Conservation (phyloP, 2,113 vertebrate species). For the Hemicordylus capensis region DNA sequence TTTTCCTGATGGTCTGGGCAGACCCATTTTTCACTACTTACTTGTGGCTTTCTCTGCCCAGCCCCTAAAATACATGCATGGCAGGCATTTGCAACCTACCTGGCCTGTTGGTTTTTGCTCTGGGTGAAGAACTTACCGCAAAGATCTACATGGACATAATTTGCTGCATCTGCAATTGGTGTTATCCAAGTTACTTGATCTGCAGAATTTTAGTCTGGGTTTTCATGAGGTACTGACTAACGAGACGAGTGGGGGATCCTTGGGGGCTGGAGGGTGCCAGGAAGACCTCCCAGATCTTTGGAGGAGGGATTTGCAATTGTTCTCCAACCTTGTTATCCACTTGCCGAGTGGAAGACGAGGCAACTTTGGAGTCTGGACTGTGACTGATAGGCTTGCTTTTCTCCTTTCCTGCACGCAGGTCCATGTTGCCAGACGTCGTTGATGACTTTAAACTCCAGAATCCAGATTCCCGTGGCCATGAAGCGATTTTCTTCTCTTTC, state of each 20-base stretch:
- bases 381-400: background rate
- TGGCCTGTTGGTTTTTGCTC: too few relatives aligned
- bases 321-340: background rate
- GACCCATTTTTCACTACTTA: background rate
- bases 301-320: background rate
- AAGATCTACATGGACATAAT: background rate
- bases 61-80: background rate
- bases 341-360: background rate
- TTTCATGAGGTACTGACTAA: too few relatives aligned
- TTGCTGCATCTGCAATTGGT: background rate
- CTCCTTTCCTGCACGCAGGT: constrained; percentile 72
- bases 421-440: constrained; percentile 93
- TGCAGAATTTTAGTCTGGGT: too few relatives aligned
- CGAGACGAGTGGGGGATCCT: too few relatives aligned
- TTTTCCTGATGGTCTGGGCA: background rate
- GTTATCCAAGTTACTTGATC: too few relatives aligned
- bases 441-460: constrained; percentile 93
- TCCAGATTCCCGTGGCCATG: constrained; percentile 80
- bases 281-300: background rate
- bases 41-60: background rate
- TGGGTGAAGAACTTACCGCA: background rate
- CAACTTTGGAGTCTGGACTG: background rate
- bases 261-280: too few relatives aligned
- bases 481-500: constrained; percentile 96
- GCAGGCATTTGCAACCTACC: background rate